Evolutionary conservation across 2,113 vertebrate genomes (phyloP).

Genomic region (Tachysurus vachellii): DNA sequence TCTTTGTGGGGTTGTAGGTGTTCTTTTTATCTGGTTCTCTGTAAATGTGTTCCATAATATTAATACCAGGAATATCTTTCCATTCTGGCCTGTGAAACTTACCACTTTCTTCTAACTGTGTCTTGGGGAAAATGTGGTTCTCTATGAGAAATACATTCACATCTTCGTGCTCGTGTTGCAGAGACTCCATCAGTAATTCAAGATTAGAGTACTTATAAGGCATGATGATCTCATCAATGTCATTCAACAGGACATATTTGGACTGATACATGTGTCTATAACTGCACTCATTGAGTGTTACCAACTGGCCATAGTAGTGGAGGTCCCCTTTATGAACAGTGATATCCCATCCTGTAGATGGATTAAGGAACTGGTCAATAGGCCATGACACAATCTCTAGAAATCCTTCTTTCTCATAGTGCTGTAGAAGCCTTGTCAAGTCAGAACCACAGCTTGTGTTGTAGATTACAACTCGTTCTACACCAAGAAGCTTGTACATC

Average conservation of each 20-base stretch:
- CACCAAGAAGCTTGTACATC: constrained; percentile 79
- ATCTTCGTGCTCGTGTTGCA: constrained; percentile 64
- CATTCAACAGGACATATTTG: constrained; percentile 71
- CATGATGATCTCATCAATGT: constrained; percentile 78
- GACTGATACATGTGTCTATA: constrained; percentile 71
- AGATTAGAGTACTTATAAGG: constrained; percentile 67
- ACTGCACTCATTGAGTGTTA: constrained; percentile 71
- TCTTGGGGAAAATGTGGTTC: constrained; percentile 74
- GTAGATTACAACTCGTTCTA: constrained; percentile 75
- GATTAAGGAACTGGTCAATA: constrained; percentile 66
- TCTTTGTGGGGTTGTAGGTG: constrained; percentile 52
- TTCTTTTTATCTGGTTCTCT: constrained; percentile 54
- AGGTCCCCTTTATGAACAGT: constrained; percentile 54
- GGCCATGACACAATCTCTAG: constrained; percentile 77
- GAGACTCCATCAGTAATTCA: constrained; percentile 63
- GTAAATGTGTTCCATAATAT: constrained; percentile 68
- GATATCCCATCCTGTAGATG: constrained; percentile 68
- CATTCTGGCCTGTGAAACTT: constrained; percentile 57
- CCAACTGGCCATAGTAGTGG: constrained; percentile 70
- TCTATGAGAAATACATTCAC: constrained; percentile 68
- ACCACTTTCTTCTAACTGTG: constrained; percentile 45
- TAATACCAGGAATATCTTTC: constrained; percentile 64
- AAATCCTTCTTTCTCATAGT: constrained; percentile 70
- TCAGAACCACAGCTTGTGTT: constrained; percentile 75
- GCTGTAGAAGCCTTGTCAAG: constrained; percentile 69